Evolutionary conservation across 1,140 invertebrate genomes (phyloP).

Genomic region (Metaphire vulgaris): DNA sequence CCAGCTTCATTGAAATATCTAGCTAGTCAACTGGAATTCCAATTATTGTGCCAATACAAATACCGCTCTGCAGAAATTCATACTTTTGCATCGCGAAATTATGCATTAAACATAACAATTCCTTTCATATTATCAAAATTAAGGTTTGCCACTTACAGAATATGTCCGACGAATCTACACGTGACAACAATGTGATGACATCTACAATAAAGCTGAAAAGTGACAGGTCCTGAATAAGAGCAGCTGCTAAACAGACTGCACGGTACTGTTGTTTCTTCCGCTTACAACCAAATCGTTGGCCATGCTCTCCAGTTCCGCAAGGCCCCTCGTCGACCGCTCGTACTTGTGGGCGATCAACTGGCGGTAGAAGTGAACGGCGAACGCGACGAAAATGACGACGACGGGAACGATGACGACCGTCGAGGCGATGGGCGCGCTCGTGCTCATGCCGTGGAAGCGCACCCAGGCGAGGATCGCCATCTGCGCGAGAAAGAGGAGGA

Average conservation of each 20-base stretch:
- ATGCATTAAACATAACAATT: too few relatives aligned
- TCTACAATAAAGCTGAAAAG: too few relatives aligned
- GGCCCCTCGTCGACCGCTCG: constrained; percentile 37
- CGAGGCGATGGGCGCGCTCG: constrained; percentile 72
- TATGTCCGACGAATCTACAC: too few relatives aligned
- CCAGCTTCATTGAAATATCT: too few relatives aligned
- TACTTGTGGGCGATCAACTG: constrained; percentile 67
- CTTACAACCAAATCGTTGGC: constrained; percentile 37
- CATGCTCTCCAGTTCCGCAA: constrained; percentile 43
- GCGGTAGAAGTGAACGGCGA: constrained; percentile 89
- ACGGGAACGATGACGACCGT: constrained; percentile 84
- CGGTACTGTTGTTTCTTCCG: constrained; percentile 4
- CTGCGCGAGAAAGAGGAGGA: constrained; percentile 85
- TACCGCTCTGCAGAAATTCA: too few relatives aligned
- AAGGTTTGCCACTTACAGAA: too few relatives aligned
- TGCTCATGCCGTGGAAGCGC: constrained; percentile 23
- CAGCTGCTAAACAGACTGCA: background rate
- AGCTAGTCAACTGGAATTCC: too few relatives aligned
- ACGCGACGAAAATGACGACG: constrained; percentile 79
- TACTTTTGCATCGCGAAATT: too few relatives aligned
- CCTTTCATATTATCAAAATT: too few relatives aligned
- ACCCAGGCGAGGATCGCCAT: constrained; percentile 90
- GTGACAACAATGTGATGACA: too few relatives aligned
- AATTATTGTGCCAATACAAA: too few relatives aligned
- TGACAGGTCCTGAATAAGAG: too few relatives aligned